These are phyloP conservation scores for Coleophora deauratella DNA, from an alignment of 2,888 invertebrate species.

Conservation along the genomic window DNA sequence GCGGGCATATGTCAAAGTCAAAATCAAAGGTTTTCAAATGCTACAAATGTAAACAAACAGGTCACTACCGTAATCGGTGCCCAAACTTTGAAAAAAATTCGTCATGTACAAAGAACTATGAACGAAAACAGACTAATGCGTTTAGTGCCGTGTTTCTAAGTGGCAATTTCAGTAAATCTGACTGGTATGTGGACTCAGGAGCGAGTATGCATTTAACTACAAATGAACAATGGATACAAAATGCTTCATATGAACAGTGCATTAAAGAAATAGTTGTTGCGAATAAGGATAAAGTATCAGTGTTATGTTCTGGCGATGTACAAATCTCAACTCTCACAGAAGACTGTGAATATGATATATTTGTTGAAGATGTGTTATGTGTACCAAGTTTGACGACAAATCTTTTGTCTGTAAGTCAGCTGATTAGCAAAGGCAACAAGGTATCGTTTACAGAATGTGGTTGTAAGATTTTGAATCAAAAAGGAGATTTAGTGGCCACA, in stretches of 20 bases:
- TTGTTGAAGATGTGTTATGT: constrained; percentile 14
- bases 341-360: constrained; percentile 10
- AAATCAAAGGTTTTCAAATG: too few relatives aligned
- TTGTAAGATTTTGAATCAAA: constrained; percentile 17
- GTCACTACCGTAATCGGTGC: constrained; percentile 4
- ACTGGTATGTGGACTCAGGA: constrained; percentile 15
- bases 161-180: constrained; percentile 8
- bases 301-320: constrained; percentile 13
- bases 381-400: constrained; percentile 15
- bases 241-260: constrained; percentile 5
- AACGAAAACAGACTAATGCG: constrained; percentile 5
- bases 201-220: constrained; percentile 12
- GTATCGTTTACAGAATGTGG: constrained; percentile 16
- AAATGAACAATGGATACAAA: constrained; percentile 10
- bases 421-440: constrained; percentile 20
- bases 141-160: constrained; percentile 14
- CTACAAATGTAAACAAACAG: constrained; percentile 1
- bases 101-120: background rate
- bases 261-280: constrained; percentile 16
- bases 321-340: constrained; percentile 9
- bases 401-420: constrained; percentile 13
- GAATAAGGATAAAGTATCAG: constrained; percentile 12
- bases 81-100: background rate
- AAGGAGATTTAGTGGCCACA: constrained; percentile 15
- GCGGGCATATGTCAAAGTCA: too few relatives aligned